Percentiles rank a stretch among this genome's conserved stretches.
Evolutionary conservation across 2,113 vertebrate species (phyloP).

Genomic region (Nibea coibor): DNA sequence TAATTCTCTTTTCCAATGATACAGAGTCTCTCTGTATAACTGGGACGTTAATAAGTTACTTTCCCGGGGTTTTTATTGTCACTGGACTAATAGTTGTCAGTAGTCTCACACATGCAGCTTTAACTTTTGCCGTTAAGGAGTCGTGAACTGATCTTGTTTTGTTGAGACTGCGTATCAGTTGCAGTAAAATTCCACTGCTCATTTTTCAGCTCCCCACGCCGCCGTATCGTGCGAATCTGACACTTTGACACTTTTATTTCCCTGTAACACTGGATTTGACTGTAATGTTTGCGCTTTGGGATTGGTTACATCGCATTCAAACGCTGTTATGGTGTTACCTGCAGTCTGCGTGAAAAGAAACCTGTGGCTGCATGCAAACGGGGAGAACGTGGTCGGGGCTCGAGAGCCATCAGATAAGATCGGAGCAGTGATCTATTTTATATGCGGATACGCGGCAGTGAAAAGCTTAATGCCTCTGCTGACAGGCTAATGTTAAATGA

Average conservation of each 20-base stretch:
- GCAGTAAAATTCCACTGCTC: neutral
- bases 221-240: neutral
- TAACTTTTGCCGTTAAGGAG: neutral
- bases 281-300: neutral
- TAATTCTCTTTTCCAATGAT: neutral
- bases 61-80: neutral
- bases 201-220: neutral
- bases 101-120: neutral
- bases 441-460: conserved; percentile 29
- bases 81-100: neutral
- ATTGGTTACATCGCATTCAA: neutral
- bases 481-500: conserved; percentile 24
- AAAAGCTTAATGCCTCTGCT: conserved; percentile 32
- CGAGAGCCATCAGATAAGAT: neutral
- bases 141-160: neutral
- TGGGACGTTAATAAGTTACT: neutral
- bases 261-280: neutral
- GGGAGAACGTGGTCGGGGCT: neutral
- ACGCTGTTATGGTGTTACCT: neutral
- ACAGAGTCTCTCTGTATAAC: neutral
- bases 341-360: neutral
- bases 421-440: neutral
- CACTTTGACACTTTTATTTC: neutral
- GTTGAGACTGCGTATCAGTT: neutral
- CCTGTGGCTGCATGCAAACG: neutral